phyloP scores from a whole-genome alignment of 2,888 invertebrate species.

The Eupithecia inturbata region DNA sequence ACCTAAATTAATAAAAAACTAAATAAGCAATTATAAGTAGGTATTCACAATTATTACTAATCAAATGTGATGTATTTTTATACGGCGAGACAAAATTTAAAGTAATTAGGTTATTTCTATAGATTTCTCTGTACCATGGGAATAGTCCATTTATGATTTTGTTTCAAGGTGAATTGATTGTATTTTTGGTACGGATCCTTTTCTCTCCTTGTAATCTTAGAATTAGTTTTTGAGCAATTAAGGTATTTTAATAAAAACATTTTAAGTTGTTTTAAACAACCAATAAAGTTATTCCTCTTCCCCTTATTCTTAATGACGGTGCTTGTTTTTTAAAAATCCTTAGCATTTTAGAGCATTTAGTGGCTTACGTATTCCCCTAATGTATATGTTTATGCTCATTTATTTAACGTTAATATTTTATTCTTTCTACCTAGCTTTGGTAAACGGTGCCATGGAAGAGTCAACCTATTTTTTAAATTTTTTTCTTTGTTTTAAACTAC shows the following conservation, averaged over 20 bases:
- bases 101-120: constrained; percentile 12
- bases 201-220: constrained; percentile 12
- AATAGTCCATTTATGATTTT: background rate
- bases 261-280: constrained; percentile 17
- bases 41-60: constrained; percentile 49
- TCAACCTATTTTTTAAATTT: background rate
- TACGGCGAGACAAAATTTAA: constrained; percentile 49
- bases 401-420: constrained; percentile 21
- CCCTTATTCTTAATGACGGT: constrained; percentile 49
- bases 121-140: background rate
- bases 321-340: constrained; percentile 63
- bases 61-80: constrained; percentile 60
- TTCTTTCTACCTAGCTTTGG: constrained; percentile 6
- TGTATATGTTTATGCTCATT: constrained; percentile 11
- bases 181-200: background rate
- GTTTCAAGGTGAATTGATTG: background rate
- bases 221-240: constrained; percentile 6
- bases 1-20: constrained; percentile 22
- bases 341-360: constrained; percentile 83
- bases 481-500: background rate
- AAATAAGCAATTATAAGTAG: constrained; percentile 32
- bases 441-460: constrained; percentile 40
- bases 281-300: background rate
- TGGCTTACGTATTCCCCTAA: constrained; percentile 44
- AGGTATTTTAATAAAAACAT: constrained; percentile 7